Base-by-base conservation (phyloP, 2,797 vertebrate species). In the Adelosebastes latens region DNA sequence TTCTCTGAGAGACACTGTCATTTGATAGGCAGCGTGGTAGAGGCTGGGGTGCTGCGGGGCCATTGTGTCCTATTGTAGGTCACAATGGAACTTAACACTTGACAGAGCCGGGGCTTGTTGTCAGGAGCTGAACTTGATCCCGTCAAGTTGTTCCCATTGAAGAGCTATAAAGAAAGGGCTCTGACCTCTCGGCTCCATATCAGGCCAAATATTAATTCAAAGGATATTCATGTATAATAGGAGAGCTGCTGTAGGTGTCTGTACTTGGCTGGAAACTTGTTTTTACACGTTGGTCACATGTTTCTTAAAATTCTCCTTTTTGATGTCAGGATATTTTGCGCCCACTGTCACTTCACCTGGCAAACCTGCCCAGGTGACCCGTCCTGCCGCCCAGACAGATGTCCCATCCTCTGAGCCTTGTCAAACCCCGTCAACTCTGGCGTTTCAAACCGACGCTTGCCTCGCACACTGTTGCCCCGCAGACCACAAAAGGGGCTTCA, bases 51-150 rank as follows among this genome's bases (percentile, higher is more conserved):
- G 90, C 91, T 90, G 84, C 72, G 56, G 89, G 90, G 85, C 88
- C 90, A 91, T 95, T 96, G 94, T 95, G 92, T 92, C 81, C 80
- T 56, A 84, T 92, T 93, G 92, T 94, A 93, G 90, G 91, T 95
- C 92, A 96, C 94, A 94, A 95, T 95, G 95, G 95, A 96, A 95
- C 94, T 95, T 93, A 95, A 96, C 95, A 95, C 95, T 96, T 95
- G 94, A 92, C 92, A 94, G 94, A 93, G 92, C 85, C 64, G 49
- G 88, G 91, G 89, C 91, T 93, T 94, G 93, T 95, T 95, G 92
- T 94, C 93, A 95, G 88, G 80, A 93, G 87, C 89, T 90, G 93
- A 96, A 96, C 95, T 94, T 96, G 94, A 96, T 96, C 95, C 93
- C 59, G 62, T 87, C 88, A 89, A 91, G 92, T 95, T 95, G 92